phyloP scores from a whole-genome alignment of 2,888 invertebrate genomes.

The Mesopsocus fuscifrons region DNA sequence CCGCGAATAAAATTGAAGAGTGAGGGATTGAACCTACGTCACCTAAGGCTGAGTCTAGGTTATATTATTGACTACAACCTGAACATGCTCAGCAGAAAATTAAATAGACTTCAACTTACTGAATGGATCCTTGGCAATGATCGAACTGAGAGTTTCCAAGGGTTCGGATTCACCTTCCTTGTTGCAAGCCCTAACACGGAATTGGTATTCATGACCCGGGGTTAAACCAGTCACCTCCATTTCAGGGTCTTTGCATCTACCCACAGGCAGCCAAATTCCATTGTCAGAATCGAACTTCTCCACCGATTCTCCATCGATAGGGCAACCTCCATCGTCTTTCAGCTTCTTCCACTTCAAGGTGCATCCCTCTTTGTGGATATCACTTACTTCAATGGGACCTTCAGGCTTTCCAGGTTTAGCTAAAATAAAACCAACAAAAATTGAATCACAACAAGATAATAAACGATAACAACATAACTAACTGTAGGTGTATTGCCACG shows the following conservation, averaged over 20 bases:
- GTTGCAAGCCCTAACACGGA: conserved; percentile 88
- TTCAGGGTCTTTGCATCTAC: conserved; percentile 68
- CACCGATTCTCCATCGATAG: conserved; percentile 84
- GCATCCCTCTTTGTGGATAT: conserved; percentile 78
- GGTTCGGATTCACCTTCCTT: conserved; percentile 94
- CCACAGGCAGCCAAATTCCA: conserved; percentile 85
- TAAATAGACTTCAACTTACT: conserved; percentile 37
- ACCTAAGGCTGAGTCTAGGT: too few relatives aligned
- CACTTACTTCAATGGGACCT: conserved; percentile 79
- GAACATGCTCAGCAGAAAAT: too few relatives aligned
- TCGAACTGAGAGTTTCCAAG: conserved; percentile 77
- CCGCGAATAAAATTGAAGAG: too few relatives aligned
- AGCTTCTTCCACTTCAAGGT: conserved; percentile 89
- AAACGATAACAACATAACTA: too few relatives aligned
- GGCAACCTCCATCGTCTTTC: conserved; percentile 89
- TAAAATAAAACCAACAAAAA: too few relatives aligned
- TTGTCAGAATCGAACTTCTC: conserved; percentile 86
- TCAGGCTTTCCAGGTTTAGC: conserved; percentile 79
- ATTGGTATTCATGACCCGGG: conserved; percentile 94
- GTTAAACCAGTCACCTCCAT: conserved; percentile 66
- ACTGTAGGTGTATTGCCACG: too few relatives aligned
- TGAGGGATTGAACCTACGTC: too few relatives aligned
- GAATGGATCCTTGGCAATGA: conserved; percentile 88
- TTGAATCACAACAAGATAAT: too few relatives aligned
- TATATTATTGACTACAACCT: too few relatives aligned